phyloP scores from a whole-genome alignment of 2,113 vertebrate genomes.

The Otis tarda region DNA sequence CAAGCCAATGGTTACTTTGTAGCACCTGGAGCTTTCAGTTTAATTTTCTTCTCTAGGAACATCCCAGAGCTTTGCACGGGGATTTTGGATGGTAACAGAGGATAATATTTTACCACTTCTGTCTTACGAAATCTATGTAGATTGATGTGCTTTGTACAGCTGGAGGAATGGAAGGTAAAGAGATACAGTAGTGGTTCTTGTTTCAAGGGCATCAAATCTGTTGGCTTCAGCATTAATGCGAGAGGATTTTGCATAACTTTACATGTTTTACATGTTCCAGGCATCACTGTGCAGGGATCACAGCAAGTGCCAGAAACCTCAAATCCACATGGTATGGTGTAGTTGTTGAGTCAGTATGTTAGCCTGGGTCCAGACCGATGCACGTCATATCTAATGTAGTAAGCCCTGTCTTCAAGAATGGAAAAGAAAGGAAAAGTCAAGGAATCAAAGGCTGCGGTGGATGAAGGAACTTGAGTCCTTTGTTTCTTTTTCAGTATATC shows the following conservation, averaged over 20 bases:
- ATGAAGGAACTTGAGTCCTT: neutral
- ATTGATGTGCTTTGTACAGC: neutral
- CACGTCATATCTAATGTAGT: neutral
- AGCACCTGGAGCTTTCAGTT: neutral
- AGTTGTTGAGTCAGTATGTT: neutral
- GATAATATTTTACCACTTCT: neutral
- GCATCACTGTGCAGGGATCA: neutral
- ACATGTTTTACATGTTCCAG: neutral
- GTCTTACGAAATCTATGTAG: neutral
- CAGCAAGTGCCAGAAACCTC: neutral
- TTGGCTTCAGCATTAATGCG: neutral
- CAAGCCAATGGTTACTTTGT: neutral
- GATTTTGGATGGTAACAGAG: neutral
- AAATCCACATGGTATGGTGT: neutral
- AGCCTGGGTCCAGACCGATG: neutral
- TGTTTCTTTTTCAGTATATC: neutral
- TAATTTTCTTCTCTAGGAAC: neutral
- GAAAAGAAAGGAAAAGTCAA: neutral
- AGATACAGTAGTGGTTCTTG: neutral
- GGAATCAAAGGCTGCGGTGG: neutral
- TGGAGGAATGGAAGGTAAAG: neutral
- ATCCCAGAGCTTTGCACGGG: neutral
- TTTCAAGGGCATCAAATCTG: neutral
- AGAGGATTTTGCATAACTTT: neutral
- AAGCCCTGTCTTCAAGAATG: neutral